Percentiles rank a stretch among this genome's conserved stretches.
Conservation (phyloP, 2,113 vertebrate species). For the Beaufortia kweichowensis region DNA sequence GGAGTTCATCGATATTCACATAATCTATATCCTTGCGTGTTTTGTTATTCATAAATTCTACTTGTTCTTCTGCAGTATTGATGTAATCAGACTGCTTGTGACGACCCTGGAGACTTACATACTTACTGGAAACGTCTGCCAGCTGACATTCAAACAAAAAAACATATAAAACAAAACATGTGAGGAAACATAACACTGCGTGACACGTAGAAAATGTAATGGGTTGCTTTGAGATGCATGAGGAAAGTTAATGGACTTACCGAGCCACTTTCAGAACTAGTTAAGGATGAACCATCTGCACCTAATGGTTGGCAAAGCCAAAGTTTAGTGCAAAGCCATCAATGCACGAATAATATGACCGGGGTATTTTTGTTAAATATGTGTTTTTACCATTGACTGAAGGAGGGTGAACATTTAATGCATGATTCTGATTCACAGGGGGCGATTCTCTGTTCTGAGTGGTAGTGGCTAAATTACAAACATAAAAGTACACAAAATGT, state of each 20-base stretch:
- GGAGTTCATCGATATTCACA: constrained; percentile 22
- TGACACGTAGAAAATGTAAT: not conserved
- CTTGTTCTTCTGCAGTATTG: constrained; percentile 17
- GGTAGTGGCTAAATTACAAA: not conserved
- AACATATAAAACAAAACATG: not conserved
- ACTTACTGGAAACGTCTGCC: constrained; percentile 2
- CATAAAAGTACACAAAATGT: not conserved
- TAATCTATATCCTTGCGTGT: constrained; percentile 27
- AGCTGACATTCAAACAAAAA: constrained; percentile 40
- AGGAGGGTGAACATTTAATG: not conserved
- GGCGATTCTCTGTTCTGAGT: not conserved
- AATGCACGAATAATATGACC: not conserved
- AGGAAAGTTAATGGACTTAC: constrained; percentile 28
- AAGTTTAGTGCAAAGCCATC: not conserved
- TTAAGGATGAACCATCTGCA: constrained; percentile 38
- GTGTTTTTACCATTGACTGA: constrained; percentile 32
- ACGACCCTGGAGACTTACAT: not conserved
- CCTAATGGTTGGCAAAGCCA: not conserved
- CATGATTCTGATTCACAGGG: not conserved
- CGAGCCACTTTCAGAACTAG: constrained; percentile 32
- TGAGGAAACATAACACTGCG: not conserved
- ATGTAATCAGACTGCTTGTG: constrained; percentile 19
- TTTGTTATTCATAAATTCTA: constrained; percentile 6
- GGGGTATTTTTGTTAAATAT: not conserved
- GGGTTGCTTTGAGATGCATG: not conserved